phyloP scores from a whole-genome alignment of 1,140 invertebrate species.

The Diuraphis noxia region DNA sequence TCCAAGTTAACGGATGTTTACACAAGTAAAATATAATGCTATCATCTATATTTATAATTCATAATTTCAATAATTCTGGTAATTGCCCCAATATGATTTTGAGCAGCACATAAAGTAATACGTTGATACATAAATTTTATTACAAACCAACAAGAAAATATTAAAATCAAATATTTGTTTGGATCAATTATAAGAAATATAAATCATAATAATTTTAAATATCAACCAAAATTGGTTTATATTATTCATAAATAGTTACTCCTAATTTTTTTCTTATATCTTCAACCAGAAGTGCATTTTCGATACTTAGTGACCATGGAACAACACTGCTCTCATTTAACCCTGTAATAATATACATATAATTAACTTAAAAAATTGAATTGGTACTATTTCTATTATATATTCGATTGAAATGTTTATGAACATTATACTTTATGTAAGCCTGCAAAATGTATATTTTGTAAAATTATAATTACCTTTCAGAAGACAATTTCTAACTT shows the following conservation, averaged over 20 bases:
- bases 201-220: neutral
- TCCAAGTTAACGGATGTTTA: no score
- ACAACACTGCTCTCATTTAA: constrained; percentile 1
- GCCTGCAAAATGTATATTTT: neutral
- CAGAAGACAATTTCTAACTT: constrained; percentile 70
- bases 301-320: constrained; percentile 15
- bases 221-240: neutral
- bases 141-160: neutral
- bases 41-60: neutral
- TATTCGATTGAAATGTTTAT: no score
- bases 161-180: neutral
- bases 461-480: constrained; percentile 61
- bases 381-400: neutral
- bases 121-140: neutral
- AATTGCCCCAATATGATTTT: neutral
- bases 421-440: no score
- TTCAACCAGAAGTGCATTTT: constrained; percentile 33
- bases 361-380: neutral
- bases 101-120: neutral
- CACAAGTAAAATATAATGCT: neutral
- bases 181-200: neutral
- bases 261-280: constrained; percentile 39
- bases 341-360: neutral
- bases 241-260: neutral
- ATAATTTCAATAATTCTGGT: neutral